Conservation (phyloP, 2,888 invertebrate species). For the Eurytoma adleriae region DNA sequence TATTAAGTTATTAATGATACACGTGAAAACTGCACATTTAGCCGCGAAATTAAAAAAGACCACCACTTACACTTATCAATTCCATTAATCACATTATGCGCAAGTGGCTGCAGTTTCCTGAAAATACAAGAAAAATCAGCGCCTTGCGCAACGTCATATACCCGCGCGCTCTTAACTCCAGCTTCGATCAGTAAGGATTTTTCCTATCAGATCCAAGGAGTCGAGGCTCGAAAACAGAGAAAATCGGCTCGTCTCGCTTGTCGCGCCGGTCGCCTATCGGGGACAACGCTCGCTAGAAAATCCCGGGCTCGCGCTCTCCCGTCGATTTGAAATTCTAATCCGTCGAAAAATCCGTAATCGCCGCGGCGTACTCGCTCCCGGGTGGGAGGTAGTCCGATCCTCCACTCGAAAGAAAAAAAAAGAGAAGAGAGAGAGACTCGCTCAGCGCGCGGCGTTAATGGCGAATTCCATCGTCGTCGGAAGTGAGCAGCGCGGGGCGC, state of each 20-base stretch:
- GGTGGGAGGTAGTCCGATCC: slow-evolving; percentile 5
- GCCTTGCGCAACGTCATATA: too few species aligned
- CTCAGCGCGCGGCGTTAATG: too few species aligned
- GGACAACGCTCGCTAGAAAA: slow-evolving; percentile 33
- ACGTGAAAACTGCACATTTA: too few species aligned
- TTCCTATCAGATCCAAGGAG: too few species aligned
- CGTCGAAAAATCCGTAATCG: slow-evolving; percentile 27
- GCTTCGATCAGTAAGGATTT: too few species aligned
- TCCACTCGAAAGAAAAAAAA: not conserved
- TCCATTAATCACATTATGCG: too few species aligned
- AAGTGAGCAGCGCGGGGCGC: not conserved
- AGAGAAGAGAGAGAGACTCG: not conserved
- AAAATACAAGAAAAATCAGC: too few species aligned
- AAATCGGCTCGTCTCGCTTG: not conserved
- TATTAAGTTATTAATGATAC: too few species aligned
- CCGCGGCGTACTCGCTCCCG: not conserved
- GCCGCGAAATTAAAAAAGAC: too few species aligned
- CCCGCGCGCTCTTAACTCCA: too few species aligned
- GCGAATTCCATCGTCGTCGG: not conserved
- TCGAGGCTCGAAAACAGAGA: not conserved
- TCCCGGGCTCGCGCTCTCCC: not conserved
- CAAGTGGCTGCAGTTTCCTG: too few species aligned
- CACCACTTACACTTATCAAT: too few species aligned
- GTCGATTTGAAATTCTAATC: slow-evolving; percentile 51
- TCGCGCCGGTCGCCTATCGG: not conserved